These are phyloP conservation scores for Zophobas atratus DNA, from an alignment of 1,140 invertebrate species.

Conservation along the genomic window DNA sequence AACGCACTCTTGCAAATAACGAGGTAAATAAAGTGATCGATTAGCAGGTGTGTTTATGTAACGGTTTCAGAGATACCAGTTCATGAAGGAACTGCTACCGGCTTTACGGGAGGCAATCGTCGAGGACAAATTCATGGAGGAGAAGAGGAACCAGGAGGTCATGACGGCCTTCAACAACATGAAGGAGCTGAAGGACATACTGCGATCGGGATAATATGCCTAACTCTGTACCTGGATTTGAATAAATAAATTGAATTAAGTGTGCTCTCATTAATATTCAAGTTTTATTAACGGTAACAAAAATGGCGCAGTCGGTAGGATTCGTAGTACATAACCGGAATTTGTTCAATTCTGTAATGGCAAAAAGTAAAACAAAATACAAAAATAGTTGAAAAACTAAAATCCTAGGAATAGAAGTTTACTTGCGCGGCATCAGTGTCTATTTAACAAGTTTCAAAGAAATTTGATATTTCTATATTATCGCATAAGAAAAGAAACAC, in stretches of 20 bases:
- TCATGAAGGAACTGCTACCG: conserved; percentile 11
- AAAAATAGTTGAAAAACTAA: too few relatives aligned
- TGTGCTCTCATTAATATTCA: background rate
- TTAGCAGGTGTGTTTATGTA: conserved; percentile 20
- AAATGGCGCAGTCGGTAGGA: too few relatives aligned
- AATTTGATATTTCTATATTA: too few relatives aligned
- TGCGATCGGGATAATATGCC: conserved; percentile 7
- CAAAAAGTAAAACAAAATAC: too few relatives aligned
- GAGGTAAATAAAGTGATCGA: conserved; percentile 32
- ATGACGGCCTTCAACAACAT: conserved; percentile 40
- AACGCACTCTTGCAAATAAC: conserved; percentile 22
- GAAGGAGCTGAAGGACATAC: conserved; percentile 29
- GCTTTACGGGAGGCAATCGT: conserved; percentile 5
- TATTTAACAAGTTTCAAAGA: too few relatives aligned
- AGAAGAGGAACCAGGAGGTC: conserved; percentile 36
- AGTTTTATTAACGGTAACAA: too few relatives aligned
- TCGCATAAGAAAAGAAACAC: too few relatives aligned
- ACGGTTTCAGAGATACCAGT: conserved; percentile 14
- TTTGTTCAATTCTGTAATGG: too few relatives aligned
- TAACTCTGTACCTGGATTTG: background rate
- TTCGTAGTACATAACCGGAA: too few relatives aligned
- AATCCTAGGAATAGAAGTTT: too few relatives aligned
- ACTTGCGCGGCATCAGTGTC: too few relatives aligned
- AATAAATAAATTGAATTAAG: conserved; percentile 18
- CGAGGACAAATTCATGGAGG: conserved; percentile 14